A percentile compares a stretch with the other conserved stretches of the same genome.
Conservation (phyloP, 2,888 invertebrate species). For the Carterocephalus palaemon region DNA sequence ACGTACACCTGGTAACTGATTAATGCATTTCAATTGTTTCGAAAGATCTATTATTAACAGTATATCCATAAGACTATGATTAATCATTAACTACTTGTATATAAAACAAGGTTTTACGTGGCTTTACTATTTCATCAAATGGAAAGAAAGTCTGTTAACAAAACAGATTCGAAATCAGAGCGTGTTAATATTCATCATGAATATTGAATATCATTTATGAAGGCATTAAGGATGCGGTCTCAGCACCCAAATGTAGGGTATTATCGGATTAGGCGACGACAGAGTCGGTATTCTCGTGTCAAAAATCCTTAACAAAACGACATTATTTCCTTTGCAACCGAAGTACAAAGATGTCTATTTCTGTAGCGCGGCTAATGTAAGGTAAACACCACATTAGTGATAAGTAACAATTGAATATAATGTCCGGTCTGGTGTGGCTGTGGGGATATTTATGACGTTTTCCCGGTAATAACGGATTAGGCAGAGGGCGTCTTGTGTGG, state of each 20-base stretch:
- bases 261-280: slow-evolving; percentile 47
- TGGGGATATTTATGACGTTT: slow-evolving; percentile 58
- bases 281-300: slow-evolving; percentile 39
- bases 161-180: too few species aligned
- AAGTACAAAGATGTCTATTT: slow-evolving; percentile 56
- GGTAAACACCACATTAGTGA: slow-evolving; percentile 67
- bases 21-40: too few species aligned
- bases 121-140: too few species aligned
- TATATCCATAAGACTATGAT: too few species aligned
- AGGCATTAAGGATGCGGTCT: slow-evolving; percentile 6
- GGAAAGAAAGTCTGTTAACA: too few species aligned
- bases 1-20: too few species aligned
- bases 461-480: slow-evolving; percentile 61
- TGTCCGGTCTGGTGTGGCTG: slow-evolving; percentile 50
- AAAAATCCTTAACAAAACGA: slow-evolving; percentile 44
- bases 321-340: slow-evolving; percentile 45
- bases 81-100: too few species aligned
- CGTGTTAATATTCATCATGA: neutral
- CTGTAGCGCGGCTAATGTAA: slow-evolving; percentile 56
- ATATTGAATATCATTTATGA: slow-evolving; percentile 11
- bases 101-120: too few species aligned
- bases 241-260: slow-evolving; percentile 34
- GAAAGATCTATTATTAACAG: too few species aligned
- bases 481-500: slow-evolving; percentile 64
- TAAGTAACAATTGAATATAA: slow-evolving; percentile 57